Conservation (phyloP, 1,140 invertebrate genomes). For the Pinna nobilis region DNA sequence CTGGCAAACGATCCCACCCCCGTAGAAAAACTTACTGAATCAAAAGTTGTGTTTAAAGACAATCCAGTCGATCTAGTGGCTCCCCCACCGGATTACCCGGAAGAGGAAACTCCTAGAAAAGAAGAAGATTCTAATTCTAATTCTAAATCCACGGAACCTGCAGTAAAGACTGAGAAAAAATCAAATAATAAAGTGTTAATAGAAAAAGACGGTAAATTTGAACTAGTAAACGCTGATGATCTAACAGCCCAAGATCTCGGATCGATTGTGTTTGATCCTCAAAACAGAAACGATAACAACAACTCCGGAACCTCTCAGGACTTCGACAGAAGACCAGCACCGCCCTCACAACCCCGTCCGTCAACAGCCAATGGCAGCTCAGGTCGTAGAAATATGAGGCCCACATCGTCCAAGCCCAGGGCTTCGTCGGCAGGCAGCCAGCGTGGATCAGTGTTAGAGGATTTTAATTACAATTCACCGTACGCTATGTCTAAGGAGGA, state of each 20-base stretch:
- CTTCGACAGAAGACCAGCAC: slow-evolving; percentile 45
- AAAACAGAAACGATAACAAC: slow-evolving; percentile 39
- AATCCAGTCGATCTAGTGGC: slow-evolving; percentile 68
- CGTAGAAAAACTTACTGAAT: slow-evolving; percentile 52
- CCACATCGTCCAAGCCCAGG: slow-evolving; percentile 30
- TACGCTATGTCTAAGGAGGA: slow-evolving; percentile 64
- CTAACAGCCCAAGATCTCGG: slow-evolving; percentile 53
- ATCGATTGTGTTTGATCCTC: slow-evolving; percentile 25
- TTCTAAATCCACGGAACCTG: slow-evolving; percentile 26
- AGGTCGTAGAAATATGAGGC: slow-evolving; percentile 32
- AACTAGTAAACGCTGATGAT: slow-evolving; percentile 64
- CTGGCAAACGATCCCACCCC: slow-evolving; percentile 67
- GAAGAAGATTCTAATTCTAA: slow-evolving; percentile 28
- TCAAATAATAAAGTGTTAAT: slow-evolving; percentile 56
- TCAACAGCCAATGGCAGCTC: slow-evolving; percentile 42
- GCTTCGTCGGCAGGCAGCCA: neutral
- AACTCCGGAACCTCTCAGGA: slow-evolving; percentile 11
- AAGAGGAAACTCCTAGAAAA: slow-evolving; percentile 55
- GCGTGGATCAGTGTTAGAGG: slow-evolving; percentile 34
- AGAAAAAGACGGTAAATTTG: slow-evolving; percentile 71
- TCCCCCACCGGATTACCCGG: slow-evolving; percentile 62
- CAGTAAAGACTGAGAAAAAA: slow-evolving; percentile 35
- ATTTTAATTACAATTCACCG: slow-evolving; percentile 64
- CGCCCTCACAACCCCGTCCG: slow-evolving; percentile 60
- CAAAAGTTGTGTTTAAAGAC: slow-evolving; percentile 67